Base-by-base conservation (phyloP, 2,797 vertebrate species). In the Hydrolagus colliei region DNA sequence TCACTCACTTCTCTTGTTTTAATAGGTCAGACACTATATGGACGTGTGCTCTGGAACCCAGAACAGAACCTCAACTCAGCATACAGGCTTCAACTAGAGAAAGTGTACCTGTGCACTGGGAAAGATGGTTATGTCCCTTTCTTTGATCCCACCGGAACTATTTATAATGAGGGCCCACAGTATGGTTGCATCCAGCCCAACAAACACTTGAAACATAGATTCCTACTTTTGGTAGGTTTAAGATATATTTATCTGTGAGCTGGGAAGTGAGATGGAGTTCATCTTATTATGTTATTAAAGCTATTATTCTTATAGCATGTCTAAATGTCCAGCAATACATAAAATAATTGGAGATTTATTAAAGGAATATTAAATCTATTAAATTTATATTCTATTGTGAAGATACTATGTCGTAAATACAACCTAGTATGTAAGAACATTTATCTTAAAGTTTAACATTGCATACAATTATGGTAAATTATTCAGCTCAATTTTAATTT, bases 101-200 rank as follows among this genome's bases (percentile, higher is more conserved):
- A 99, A 89, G 97, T 99, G 5, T 99, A 98, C 79, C 96, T 99
- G 13, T 99, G 98, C 87, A 99, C 97, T 0, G 98, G 97, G 85
- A 94, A 93, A 87, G 97, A 99, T 0, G 98, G 98, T 79, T 95
- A 99, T 0, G 97, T 99, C 65, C 97, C 98, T 65, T 99, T 98
- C 93, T 99, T 99, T 0, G 97, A 99, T 90, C 97, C 98, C 0
- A 98, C 96, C 0, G 97, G 97, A 86, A 98, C 97, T 0, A 93
- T 99, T 89, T 99, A 99, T 88, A 98, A 97, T 0, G 97, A 99
- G 89, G 98, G 98, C 0, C 95, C 97, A 0, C 97, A 99, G 89
- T 98, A 99, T 2, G 98, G 97, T 88, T 99, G 97, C 89, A 99
- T 99, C 88, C 98, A 99, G 68, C 96, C 97, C 78, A 98, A 97